These are phyloP conservation scores for Acronicta alni DNA, from an alignment of 2,888 invertebrate genomes.

Conservation along the genomic window DNA sequence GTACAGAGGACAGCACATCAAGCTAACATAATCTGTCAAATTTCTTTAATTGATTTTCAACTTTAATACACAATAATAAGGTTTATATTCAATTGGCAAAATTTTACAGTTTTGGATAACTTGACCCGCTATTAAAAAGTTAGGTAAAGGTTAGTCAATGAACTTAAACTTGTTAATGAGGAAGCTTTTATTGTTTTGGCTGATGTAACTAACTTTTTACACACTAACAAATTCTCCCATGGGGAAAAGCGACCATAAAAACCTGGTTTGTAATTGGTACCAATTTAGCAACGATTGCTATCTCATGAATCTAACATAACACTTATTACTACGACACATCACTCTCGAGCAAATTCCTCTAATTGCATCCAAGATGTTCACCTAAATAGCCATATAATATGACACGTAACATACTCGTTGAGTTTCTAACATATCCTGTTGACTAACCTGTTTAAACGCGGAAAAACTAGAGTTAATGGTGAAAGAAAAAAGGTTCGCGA, in stretches of 20 bases:
- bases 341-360: slow-evolving; percentile 31
- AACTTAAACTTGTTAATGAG: too few species aligned
- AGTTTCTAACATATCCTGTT: slow-evolving; percentile 60
- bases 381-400: slow-evolving; percentile 45
- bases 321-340: slow-evolving; percentile 19
- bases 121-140: too few species aligned
- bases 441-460: slow-evolving; percentile 65
- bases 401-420: slow-evolving; percentile 26
- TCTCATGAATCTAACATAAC: neutral
- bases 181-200: too few species aligned
- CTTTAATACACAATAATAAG: too few species aligned
- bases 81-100: too few species aligned
- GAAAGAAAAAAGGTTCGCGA: slow-evolving; percentile 75
- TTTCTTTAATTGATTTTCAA: too few species aligned
- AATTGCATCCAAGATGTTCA: slow-evolving; percentile 38
- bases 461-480: slow-evolving; percentile 67
- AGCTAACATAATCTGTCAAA: too few species aligned
- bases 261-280: neutral
- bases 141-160: too few species aligned
- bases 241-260: neutral
- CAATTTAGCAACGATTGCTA: neutral
- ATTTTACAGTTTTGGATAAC: too few species aligned
- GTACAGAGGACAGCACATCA: too few species aligned
- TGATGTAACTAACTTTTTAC: too few species aligned
- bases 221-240: too few species aligned